These are phyloP conservation scores for Drosophila paranaensis DNA, from an alignment of 2,888 invertebrate genomes.

Conservation along the genomic window DNA sequence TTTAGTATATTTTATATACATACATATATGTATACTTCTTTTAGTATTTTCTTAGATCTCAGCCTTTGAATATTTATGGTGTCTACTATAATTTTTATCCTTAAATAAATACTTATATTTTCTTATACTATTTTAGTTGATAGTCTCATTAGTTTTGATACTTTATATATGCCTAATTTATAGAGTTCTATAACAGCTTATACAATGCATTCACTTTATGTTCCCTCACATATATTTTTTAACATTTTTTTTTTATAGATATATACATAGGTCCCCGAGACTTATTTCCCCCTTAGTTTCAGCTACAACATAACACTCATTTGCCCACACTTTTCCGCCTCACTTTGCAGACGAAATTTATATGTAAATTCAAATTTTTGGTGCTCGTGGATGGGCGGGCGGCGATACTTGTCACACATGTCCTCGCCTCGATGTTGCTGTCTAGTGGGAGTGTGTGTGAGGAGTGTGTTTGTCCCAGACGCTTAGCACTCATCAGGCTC, in stretches of 20 bases:
- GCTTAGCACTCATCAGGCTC: conserved; percentile 77
- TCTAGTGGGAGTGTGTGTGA: conserved; percentile 35
- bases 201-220: too few relatives aligned
- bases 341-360: conserved; percentile 70
- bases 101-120: too few relatives aligned
- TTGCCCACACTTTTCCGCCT: conserved; percentile 44
- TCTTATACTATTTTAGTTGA: background rate
- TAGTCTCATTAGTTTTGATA: background rate
- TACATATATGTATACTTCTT: too few relatives aligned
- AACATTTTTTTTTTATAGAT: background rate
- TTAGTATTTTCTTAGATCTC: too few relatives aligned
- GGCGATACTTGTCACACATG: conserved; percentile 71
- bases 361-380: conserved; percentile 70
- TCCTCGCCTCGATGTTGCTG: conserved; percentile 52
- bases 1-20: too few relatives aligned
- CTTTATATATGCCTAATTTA: background rate
- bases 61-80: too few relatives aligned
- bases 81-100: too few relatives aligned
- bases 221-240: background rate
- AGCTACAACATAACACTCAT: conserved; percentile 22
- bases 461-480: conserved; percentile 41
- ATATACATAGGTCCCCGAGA: background rate
- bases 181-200: background rate
- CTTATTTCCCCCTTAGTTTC: background rate
- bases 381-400: conserved; percentile 16